These are phyloP conservation scores for Coelogynopora nodosa DNA, from an alignment of 2,888 invertebrate genomes.

Conservation along the genomic window DNA sequence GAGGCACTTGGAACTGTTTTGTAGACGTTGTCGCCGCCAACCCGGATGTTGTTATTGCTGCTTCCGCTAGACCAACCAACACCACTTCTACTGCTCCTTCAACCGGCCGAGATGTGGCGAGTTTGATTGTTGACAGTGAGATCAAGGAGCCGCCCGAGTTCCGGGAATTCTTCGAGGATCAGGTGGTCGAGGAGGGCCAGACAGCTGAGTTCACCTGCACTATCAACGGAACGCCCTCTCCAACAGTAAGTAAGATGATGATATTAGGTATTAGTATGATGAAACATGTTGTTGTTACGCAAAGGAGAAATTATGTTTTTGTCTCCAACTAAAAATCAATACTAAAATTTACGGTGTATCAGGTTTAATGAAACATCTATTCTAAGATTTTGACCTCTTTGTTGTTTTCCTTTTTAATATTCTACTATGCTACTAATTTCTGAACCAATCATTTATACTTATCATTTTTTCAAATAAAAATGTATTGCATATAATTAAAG, in stretches of 20 bases:
- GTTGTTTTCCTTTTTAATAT: no score
- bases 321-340: no score
- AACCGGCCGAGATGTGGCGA: background rate
- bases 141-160: background rate
- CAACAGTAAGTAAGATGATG: constrained; percentile 6
- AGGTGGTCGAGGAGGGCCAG: background rate
- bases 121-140: background rate
- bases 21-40: background rate
- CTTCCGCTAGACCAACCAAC: background rate
- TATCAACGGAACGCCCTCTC: background rate
- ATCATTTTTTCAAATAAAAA: no score
- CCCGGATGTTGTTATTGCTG: background rate
- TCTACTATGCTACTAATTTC: no score
- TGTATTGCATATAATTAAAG: no score
- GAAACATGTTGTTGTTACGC: no score
- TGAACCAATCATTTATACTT: no score
- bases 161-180: background rate
- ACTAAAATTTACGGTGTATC: no score
- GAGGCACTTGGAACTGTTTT: constrained; percentile 6
- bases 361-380: no score
- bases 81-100: background rate
- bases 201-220: background rate
- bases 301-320: no score
- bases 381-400: no score
- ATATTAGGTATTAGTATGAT: no score